phyloP scores from a whole-genome alignment of 2,888 invertebrate species.

The Epirrhoe alternata region DNA sequence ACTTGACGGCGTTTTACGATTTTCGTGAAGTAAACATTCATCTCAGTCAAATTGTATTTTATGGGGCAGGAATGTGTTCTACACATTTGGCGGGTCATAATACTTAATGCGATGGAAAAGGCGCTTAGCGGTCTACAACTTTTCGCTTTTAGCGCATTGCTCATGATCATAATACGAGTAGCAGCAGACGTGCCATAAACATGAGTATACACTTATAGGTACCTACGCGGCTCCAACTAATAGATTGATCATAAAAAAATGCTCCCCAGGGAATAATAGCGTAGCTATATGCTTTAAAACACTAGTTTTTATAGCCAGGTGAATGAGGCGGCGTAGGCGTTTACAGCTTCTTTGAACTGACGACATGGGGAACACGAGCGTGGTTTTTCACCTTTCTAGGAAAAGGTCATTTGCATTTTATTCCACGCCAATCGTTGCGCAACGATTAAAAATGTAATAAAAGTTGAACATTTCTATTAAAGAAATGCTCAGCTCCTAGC shows the following conservation, averaged over 20 bases:
- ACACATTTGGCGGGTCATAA: conserved; percentile 52
- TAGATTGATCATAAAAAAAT: conserved; percentile 54
- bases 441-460: conserved; percentile 34
- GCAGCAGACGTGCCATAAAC: conserved; percentile 35
- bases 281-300: conserved; percentile 49
- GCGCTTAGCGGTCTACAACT: conserved; percentile 34
- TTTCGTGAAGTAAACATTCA: conserved; percentile 57
- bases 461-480: conserved; percentile 26
- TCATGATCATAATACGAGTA: conserved; percentile 32
- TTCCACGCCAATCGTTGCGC: conserved; percentile 42
- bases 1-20: conserved; percentile 57
- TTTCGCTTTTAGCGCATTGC: conserved; percentile 39
- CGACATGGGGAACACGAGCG: conserved; percentile 46
- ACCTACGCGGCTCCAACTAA: conserved; percentile 35
- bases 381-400: conserved; percentile 56
- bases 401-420: conserved; percentile 64
- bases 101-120: conserved; percentile 44
- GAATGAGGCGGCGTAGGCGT: conserved; percentile 54
- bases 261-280: conserved; percentile 41
- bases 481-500: background rate
- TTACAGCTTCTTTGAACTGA: conserved; percentile 62
- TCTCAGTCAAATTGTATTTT: conserved; percentile 66
- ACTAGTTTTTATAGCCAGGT: conserved; percentile 50
- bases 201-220: conserved; percentile 24
- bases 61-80: conserved; percentile 47